These are phyloP conservation scores for Acheta domesticus DNA, from an alignment of 2,888 invertebrate species.

Conservation along the genomic window DNA sequence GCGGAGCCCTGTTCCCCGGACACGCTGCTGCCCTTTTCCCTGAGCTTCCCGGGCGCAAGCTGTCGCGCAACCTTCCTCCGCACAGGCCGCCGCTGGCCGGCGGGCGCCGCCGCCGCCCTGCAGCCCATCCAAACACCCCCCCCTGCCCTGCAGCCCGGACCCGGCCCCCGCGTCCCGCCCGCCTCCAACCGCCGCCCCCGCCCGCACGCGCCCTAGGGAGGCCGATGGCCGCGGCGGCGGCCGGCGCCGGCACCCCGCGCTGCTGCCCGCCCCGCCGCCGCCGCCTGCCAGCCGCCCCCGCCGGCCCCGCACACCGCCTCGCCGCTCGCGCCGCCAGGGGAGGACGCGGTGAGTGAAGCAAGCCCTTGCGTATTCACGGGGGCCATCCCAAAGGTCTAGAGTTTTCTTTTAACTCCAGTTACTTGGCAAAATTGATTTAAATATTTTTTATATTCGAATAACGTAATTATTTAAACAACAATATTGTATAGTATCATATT, in stretches of 20 bases:
- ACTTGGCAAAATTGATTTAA: no score
- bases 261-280: not conserved
- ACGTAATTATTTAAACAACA: no score
- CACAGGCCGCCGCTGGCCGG: conserved; percentile 41
- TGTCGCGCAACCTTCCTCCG: conserved; percentile 41
- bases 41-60: conserved; percentile 67
- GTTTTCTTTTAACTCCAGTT: no score
- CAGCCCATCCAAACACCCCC: not conserved
- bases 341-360: not conserved
- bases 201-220: no score
- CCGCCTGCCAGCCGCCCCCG: no score
- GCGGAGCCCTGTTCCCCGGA: conserved; percentile 60
- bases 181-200: not conserved
- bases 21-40: conserved; percentile 67
- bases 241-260: not conserved
- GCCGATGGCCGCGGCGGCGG: not conserved
- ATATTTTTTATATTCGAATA: no score
- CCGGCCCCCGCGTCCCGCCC: not conserved
- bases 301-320: not conserved
- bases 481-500: no score
- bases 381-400: no score
- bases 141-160: no score
- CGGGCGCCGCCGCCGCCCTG: conserved; percentile 37
- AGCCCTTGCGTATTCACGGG: no score
- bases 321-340: not conserved